These are phyloP conservation scores for Ellobium chinense DNA, from an alignment of 2,888 invertebrate genomes.

Conservation along the genomic window DNA sequence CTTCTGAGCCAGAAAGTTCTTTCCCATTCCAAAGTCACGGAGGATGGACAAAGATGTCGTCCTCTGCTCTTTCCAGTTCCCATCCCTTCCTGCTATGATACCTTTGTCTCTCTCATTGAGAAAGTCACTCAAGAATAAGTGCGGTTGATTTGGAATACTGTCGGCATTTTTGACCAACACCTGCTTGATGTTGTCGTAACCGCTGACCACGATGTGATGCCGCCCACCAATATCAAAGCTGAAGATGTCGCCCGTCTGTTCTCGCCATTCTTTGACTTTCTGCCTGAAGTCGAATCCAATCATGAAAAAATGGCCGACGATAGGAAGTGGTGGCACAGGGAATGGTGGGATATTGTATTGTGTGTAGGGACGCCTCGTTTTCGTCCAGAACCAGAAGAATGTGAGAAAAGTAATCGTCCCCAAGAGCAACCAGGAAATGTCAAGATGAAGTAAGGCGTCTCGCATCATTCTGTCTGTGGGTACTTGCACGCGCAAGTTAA, in stretches of 20 bases:
- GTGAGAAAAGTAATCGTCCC: neutral
- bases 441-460: neutral
- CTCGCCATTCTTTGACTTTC: constrained; percentile 19
- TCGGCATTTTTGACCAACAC: constrained; percentile 48
- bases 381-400: neutral
- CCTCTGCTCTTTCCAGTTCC: constrained; percentile 41
- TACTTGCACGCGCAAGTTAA: neutral
- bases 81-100: constrained; percentile 22
- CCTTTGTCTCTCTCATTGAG: constrained; percentile 21
- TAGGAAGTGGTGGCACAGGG: constrained; percentile 29
- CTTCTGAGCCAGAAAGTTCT: constrained; percentile 37
- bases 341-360: constrained; percentile 35
- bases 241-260: constrained; percentile 41
- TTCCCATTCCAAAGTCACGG: constrained; percentile 40
- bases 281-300: constrained; percentile 6
- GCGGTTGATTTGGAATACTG: constrained; percentile 30
- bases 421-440: neutral
- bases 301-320: constrained; percentile 38
- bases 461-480: neutral
- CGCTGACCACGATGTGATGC: constrained; percentile 41
- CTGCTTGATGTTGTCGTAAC: constrained; percentile 44
- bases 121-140: neutral
- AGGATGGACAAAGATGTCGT: constrained; percentile 34
- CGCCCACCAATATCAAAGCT: constrained; percentile 34
- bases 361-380: neutral